phyloP scores from a whole-genome alignment of 2,113 vertebrate genomes.

The Peromyscus polionotus region DNA sequence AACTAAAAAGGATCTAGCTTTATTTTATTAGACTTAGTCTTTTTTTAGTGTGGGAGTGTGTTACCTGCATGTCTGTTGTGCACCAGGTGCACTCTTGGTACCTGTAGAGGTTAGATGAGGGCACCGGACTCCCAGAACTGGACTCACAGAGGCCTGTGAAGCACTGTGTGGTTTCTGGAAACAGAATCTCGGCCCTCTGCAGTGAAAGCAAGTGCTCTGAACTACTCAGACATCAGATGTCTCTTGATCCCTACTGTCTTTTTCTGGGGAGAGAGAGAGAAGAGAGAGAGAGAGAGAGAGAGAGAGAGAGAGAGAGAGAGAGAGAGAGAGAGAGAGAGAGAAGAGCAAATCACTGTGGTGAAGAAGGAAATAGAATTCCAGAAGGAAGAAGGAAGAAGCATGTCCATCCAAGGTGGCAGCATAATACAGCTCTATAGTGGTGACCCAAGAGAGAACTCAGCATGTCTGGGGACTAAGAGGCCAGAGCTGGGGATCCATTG shows the following conservation, averaged over 20 bases:
- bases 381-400: neutral
- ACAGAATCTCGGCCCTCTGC: neutral
- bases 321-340: too few species aligned
- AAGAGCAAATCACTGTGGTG: neutral
- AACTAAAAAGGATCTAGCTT: neutral
- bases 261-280: neutral
- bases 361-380: neutral
- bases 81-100: too few species aligned
- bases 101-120: neutral
- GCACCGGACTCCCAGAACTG: neutral
- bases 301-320: neutral
- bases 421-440: neutral
- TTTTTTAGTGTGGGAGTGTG: neutral
- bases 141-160: neutral
- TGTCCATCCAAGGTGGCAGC: neutral
- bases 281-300: too few species aligned
- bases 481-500: neutral
- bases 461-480: neutral
- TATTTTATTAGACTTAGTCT: neutral
- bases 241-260: neutral
- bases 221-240: too few species aligned
- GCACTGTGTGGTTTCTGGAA: neutral
- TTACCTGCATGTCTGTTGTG: neutral
- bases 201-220: neutral
- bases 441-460: neutral